Evolutionary conservation across 64 coral and sea anemone species (phyloP).

Genomic region (Montipora cactus): DNA sequence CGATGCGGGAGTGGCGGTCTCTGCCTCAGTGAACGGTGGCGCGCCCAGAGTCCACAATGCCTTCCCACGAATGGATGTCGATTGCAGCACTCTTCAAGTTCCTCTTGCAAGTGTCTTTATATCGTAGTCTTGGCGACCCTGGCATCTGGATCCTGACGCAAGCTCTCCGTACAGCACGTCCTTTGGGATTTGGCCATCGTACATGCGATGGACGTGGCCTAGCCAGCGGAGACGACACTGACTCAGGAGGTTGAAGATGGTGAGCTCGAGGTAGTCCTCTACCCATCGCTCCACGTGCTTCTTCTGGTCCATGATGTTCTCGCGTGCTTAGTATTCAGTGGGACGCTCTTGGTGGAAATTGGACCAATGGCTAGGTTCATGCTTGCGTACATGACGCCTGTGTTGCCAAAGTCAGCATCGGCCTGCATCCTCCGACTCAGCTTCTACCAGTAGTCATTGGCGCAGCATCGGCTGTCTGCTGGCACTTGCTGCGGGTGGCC

Average conservation of each 20-base stretch:
- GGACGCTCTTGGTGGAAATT: slow-evolving; percentile 16
- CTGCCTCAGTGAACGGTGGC: no score
- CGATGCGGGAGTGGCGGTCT: no score
- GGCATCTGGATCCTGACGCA: no score
- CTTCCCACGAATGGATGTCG: no score
- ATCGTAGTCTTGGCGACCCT: no score
- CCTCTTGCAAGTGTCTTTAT: no score
- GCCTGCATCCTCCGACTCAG: slow-evolving; percentile 19
- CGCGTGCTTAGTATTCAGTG: slow-evolving; percentile 31
- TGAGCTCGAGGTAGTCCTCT: neutral
- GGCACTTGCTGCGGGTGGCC: neutral
- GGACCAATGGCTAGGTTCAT: neutral
- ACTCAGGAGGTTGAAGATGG: neutral
- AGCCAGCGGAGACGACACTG: no score
- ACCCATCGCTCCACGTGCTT: slow-evolving; percentile 33
- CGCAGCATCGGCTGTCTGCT: slow-evolving; percentile 25
- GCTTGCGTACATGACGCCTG: slow-evolving; percentile 32
- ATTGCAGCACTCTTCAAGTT: no score
- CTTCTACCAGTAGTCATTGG: slow-evolving; percentile 39
- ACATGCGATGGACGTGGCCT: no score
- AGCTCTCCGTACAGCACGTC: no score
- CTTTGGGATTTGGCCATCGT: no score
- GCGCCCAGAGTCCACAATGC: no score
- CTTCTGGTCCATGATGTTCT: neutral
- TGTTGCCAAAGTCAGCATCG: slow-evolving; percentile 40